A percentile compares a stretch with the other conserved stretches of the same genome.
phyloP scores from a whole-genome alignment of 2,797 vertebrate genomes.

The Crypturellus tataupa region DNA sequence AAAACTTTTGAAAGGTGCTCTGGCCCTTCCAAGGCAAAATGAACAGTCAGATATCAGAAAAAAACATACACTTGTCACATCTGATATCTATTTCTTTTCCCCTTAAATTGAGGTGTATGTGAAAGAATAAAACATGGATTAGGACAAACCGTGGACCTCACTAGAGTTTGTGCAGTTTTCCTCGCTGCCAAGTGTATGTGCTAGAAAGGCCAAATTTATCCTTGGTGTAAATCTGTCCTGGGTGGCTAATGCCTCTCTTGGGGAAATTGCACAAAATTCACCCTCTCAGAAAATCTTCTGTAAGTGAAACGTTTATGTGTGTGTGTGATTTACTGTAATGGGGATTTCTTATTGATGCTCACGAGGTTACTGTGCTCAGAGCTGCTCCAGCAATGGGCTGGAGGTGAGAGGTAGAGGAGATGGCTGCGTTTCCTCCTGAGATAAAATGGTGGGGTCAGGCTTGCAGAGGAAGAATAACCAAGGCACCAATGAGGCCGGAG shows the following conservation, averaged over 20 bases:
- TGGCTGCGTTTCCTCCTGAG: accelerated
- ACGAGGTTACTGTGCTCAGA: neutral
- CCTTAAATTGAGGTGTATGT: constrained; percentile 81
- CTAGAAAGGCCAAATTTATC: constrained; percentile 17
- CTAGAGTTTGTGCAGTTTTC: constrained; percentile 53
- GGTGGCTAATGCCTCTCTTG: neutral
- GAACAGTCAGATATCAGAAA: constrained; percentile 92
- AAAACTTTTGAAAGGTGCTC: constrained; percentile 91
- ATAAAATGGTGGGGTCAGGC: neutral
- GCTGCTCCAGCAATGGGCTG: neutral
- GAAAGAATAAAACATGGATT: constrained; percentile 77
- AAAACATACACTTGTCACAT: constrained; percentile 87
- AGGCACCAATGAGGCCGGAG: neutral
- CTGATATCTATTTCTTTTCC: constrained; percentile 86
- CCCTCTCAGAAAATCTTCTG: neutral
- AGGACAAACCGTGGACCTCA: constrained; percentile 49
- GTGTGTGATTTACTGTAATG: neutral
- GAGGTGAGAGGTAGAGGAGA: neutral
- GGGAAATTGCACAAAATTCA: neutral
- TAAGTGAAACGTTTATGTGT: neutral
- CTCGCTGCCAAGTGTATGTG: neutral
- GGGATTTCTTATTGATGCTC: neutral
- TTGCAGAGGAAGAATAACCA: neutral
- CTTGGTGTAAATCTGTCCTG: neutral
- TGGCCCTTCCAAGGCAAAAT: constrained; percentile 91